phyloP scores from a whole-genome alignment of 2,797 vertebrate species.

The Muscicapa comitata region DNA sequence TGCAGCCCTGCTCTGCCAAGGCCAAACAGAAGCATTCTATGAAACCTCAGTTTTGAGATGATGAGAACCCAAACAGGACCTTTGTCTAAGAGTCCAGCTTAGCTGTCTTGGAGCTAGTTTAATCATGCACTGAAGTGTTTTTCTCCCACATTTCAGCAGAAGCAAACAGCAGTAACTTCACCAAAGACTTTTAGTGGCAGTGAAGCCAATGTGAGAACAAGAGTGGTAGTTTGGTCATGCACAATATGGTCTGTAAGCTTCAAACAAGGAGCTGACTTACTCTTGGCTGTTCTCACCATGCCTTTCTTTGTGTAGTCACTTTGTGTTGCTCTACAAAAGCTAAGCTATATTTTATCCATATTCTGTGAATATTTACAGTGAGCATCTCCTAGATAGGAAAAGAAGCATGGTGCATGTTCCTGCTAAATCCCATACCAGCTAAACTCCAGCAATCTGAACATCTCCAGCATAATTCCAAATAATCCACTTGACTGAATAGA shows the following conservation, averaged over 20 bases:
- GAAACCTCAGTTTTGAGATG: neutral
- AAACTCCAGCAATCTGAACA: neutral
- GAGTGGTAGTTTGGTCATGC: neutral
- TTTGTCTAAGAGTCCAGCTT: neutral
- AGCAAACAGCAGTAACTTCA: neutral
- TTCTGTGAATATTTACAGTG: neutral
- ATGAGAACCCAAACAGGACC: neutral
- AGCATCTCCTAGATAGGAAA: neutral
- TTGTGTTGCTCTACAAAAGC: neutral
- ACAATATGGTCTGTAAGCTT: neutral
- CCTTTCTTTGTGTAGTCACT: neutral
- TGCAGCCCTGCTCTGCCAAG: neutral
- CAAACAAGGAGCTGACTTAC: neutral
- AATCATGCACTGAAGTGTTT: neutral
- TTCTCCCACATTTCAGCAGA: neutral
- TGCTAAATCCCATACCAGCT: neutral
- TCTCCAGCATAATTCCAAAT: neutral
- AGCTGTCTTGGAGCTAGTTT: neutral
- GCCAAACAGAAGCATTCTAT: neutral
- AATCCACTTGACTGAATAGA: neutral
- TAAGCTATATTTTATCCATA: neutral
- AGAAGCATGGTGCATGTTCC: neutral
- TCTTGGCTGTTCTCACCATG: neutral
- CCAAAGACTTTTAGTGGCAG: neutral
- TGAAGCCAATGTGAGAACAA: neutral